Evolutionary conservation across 2,888 invertebrate genomes (phyloP).

Genomic region (Drosophila histrio): DNA sequence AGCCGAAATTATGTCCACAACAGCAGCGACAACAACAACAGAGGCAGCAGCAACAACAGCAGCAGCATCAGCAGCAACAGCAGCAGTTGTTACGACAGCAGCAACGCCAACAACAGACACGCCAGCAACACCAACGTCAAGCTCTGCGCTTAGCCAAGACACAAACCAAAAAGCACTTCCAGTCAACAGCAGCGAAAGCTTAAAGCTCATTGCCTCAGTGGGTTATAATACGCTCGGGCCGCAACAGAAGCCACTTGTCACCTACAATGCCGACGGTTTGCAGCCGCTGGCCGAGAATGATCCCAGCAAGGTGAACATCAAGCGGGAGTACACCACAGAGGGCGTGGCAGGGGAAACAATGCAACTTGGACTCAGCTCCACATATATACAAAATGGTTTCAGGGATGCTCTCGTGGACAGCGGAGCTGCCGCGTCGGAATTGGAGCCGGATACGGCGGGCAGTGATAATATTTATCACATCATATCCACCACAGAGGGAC

Average conservation of each 20-base stretch:
- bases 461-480: slow-evolving; percentile 81
- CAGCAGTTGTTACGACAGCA: slow-evolving; percentile 14
- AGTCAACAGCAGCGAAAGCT: slow-evolving; percentile 69
- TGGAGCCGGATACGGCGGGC: slow-evolving; percentile 81
- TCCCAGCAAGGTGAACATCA: slow-evolving; percentile 80
- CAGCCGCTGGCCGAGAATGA: slow-evolving; percentile 66
- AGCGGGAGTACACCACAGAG: slow-evolving; percentile 80
- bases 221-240: slow-evolving; percentile 61
- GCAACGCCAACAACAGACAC: slow-evolving; percentile 24
- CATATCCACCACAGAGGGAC: slow-evolving; percentile 79
- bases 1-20: slow-evolving; percentile 20
- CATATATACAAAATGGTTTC: slow-evolving; percentile 51
- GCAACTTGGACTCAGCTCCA: slow-evolving; percentile 7
- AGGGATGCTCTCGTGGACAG: slow-evolving; percentile 47
- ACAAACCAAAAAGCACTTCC: slow-evolving; percentile 62
- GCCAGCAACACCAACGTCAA: slow-evolving; percentile 35
- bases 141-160: slow-evolving; percentile 51
- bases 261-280: slow-evolving; percentile 58
- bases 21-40: slow-evolving; percentile 24
- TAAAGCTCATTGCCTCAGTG: slow-evolving; percentile 79
- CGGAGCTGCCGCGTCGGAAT: slow-evolving; percentile 26
- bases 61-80: slow-evolving; percentile 24
- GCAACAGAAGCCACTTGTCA: slow-evolving; percentile 47
- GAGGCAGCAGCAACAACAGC: slow-evolving; percentile 27
- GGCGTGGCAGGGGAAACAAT: slow-evolving; percentile 24